Base-by-base conservation (phyloP, 2,888 invertebrate species). In the Vannuccia rotundouncinata region DNA sequence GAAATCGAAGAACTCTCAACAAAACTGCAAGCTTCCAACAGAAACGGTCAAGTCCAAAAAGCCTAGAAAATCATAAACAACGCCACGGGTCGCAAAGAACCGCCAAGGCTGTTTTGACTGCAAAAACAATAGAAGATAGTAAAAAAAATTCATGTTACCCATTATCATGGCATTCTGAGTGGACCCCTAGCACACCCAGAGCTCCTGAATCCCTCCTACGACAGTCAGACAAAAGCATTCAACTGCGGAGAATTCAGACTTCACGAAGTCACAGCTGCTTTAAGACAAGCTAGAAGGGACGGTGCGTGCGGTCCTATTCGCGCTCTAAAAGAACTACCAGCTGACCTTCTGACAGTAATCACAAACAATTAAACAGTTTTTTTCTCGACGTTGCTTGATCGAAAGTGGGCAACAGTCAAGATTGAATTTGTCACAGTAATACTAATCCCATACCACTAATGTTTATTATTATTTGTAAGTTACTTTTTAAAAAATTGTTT, bases 291-390 rank as follows among this genome's bases (percentile, higher is more conserved):
- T 66, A 66, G 66, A 66, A 17, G 22, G 25, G 66, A 75, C 29
- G 5, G 29, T 29, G 17, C 27, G 29, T 75, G 66, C 25, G 29
- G 75, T n/a, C 75, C 75, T n/a, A 30, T 1, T 75, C 29, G 75
- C n/a, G 75, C 75, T 2, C 29, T 75, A 25, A 75, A 28, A 2
- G 75, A 22, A 75, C 29, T 31, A n/a, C 31, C 75, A 75, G 27
- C 2, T 31, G 29, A 75, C 28, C 30, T 31, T 10, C 75, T 75
- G 75, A 29, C 2, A 75, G 66, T 66, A 17, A 66, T 66, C 45
- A 10, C 5, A 45, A 45, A 45, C 45, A 5, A 45, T 17, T 45
- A n/a, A n/a, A n/a, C n/a, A n/a, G n/a, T n/a, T n/a, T n/a, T n/a
- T n/a, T n/a, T n/a, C n/a, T n/a, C n/a, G n/a, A n/a, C n/a, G n/a